Percentiles rank a stretch among this genome's conserved stretches.
Conservation (phyloP, 1,140 invertebrate species). For the Aphis craccivora region DNA sequence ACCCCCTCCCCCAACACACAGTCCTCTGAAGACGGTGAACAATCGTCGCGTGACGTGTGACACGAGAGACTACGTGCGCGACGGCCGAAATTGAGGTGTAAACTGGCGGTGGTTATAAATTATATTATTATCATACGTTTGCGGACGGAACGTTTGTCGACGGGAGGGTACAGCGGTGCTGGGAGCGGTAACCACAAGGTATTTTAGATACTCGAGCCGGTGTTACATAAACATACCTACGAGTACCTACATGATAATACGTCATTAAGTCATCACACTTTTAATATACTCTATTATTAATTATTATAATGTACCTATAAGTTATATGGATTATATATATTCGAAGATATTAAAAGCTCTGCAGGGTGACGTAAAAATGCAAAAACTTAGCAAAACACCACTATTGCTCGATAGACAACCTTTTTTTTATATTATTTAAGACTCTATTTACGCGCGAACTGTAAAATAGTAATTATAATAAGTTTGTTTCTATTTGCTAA, state of each 20-base stretch:
- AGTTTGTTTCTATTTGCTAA: background rate
- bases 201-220: background rate
- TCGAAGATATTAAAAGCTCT: background rate
- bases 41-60: slow-evolving; percentile 20
- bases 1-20: too few relatives aligned
- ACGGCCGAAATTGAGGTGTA: slow-evolving; percentile 40
- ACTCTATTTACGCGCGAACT: background rate
- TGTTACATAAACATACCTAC: background rate
- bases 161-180: background rate
- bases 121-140: slow-evolving; percentile 12
- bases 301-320: background rate
- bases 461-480: background rate
- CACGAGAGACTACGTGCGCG: background rate
- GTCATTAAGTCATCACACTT: background rate
- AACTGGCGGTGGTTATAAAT: background rate
- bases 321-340: background rate
- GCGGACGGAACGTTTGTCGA: background rate
- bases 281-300: background rate
- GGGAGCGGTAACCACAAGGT: background rate
- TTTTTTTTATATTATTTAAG: background rate
- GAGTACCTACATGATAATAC: background rate
- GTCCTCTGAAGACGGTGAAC: background rate
- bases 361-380: background rate
- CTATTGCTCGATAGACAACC: background rate
- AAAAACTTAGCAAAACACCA: too few relatives aligned